Base-by-base conservation (phyloP, 2,888 invertebrate species). In the Cephus pygmeus region DNA sequence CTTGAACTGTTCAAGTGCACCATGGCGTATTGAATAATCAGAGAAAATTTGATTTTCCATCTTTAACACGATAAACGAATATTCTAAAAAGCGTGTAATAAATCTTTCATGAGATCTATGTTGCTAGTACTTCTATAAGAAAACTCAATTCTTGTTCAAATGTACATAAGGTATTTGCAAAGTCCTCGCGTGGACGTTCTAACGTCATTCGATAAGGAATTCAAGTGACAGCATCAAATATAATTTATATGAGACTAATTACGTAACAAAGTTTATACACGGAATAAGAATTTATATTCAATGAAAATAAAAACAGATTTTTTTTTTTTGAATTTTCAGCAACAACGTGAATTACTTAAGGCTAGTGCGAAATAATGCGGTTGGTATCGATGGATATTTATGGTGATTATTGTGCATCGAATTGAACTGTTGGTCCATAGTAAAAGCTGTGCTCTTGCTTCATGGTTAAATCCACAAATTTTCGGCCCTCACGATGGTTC, bases 401-500 rank as follows among this genome's bases (percentile, higher is more conserved):
- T 56, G 15, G 1, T 40, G 40, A 4, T 15, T 40, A 40, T 40
- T 15, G 4, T 40, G 56, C 23, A 23, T 56, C 56, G 9, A 56
- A 56, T 56, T 15, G 56, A 56, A 23, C 23, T 23, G 23, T 56
- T 9, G 23, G 23, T 56, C 23, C 56, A 56, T 23, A 23, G 9
- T 56, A 56, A 56, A 56, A 56, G 56, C 56, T 23, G 9, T 9
- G 23, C 23, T 23, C 56, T 56, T 40, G 69, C 74, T 76, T 69
- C 69, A 74, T 78, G 74, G 69, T 23, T 84, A 83, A 80, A 77
- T 75, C 80, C 12, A 77, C 82, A 79, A 82, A 81, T 78, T 69
- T 71, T 80, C 34, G 77, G 77, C 30, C 34, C 73, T 77, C 80
- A 85, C 83, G 81, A 85, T 82, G 78, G 69, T 79, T 76, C 81